These are phyloP conservation scores for Moxostoma hubbsi DNA, from an alignment of 2,797 vertebrate species.

Conservation along the genomic window DNA sequence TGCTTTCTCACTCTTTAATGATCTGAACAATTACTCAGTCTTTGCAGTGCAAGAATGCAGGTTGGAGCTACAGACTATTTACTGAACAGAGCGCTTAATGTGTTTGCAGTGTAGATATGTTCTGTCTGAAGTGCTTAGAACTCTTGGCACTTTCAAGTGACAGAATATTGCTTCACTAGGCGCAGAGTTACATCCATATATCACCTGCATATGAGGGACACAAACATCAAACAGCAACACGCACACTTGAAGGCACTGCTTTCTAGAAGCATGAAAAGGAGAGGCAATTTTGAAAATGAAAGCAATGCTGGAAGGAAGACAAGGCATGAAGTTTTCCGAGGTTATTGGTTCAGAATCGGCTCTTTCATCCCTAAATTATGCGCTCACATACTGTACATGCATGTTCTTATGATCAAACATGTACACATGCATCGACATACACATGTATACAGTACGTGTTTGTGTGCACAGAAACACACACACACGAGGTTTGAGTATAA, in stretches of 20 bases:
- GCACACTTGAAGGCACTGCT: background rate
- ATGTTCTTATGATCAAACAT: background rate
- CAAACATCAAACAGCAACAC: background rate
- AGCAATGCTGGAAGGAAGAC: background rate
- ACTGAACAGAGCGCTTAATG: conserved; percentile 76
- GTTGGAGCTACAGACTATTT: conserved; percentile 73
- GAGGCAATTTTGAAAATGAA: background rate
- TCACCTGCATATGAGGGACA: background rate
- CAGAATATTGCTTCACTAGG: background rate
- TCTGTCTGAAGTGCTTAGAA: conserved; percentile 61
- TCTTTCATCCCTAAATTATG: background rate
- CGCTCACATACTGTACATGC: background rate
- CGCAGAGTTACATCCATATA: background rate
- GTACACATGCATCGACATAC: background rate
- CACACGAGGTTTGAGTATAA: background rate
- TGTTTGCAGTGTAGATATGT: background rate
- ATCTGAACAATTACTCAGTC: conserved; percentile 75
- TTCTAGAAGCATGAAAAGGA: conserved; percentile 11
- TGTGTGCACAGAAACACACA: conserved; percentile 9
- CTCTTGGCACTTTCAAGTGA: background rate
- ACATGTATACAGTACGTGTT: background rate
- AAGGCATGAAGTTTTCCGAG: background rate
- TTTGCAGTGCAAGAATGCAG: conserved; percentile 69
- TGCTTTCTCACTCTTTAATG: conserved; percentile 67
- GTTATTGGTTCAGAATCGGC: background rate